Conservation (phyloP, 2,113 vertebrate genomes). For the Cyanoliseus patagonus region DNA sequence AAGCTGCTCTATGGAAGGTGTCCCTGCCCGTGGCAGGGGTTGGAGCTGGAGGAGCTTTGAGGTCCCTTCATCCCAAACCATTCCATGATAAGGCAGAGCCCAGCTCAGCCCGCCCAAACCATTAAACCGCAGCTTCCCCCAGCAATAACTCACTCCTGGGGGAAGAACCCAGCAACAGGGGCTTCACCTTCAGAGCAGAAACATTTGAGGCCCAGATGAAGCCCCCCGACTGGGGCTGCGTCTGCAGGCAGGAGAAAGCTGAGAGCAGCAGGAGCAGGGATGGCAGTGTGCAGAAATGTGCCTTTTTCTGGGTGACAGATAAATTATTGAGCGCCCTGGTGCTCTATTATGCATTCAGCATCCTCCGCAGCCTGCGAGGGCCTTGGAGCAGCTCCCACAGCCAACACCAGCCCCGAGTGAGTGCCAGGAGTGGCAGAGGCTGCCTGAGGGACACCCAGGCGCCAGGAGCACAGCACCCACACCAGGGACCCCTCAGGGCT, state of each 20-base stretch:
- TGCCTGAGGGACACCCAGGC: fast-evolving
- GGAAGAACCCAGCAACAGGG: fast-evolving
- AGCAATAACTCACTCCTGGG: fast-evolving
- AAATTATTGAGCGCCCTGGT: neutral
- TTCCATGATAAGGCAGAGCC: neutral
- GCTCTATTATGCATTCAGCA: neutral
- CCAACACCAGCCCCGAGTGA: neutral
- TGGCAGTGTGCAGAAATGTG: neutral
- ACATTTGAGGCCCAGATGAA: neutral
- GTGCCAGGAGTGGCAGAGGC: neutral
- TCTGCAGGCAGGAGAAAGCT: neutral
- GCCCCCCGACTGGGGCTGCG: fast-evolving
- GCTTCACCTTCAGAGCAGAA: neutral
- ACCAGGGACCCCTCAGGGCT: fast-evolving
- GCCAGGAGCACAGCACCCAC: neutral
- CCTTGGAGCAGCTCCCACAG: neutral
- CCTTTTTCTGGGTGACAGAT: slow-evolving; percentile 27
- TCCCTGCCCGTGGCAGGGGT: neutral
- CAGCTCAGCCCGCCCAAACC: neutral
- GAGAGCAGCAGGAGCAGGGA: neutral
- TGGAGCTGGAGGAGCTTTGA: neutral
- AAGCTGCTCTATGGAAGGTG: neutral
- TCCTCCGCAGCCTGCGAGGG: neutral
- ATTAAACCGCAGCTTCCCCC: neutral
- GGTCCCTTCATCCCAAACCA: neutral